Percentiles rank a stretch among this genome's conserved stretches.
These are phyloP conservation scores for Notamacropus eugenii DNA, from an alignment of 2,797 vertebrate genomes.

Conservation along the genomic window DNA sequence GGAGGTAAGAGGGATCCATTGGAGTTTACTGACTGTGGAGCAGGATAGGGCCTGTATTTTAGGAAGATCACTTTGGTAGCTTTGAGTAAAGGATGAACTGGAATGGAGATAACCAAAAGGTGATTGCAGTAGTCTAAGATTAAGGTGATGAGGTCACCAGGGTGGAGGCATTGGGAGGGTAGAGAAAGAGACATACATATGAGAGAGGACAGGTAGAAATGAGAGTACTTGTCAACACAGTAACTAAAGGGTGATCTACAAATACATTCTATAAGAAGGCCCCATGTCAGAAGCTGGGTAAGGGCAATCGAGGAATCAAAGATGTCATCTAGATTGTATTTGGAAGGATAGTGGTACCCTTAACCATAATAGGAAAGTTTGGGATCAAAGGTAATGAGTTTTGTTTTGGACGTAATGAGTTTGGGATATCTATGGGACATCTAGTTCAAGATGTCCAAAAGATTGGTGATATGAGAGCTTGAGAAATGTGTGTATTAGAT, in stretches of 20 bases:
- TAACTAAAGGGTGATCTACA: too few relatives aligned
- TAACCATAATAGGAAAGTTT: background rate
- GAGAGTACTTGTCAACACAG: background rate
- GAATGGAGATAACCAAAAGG: background rate
- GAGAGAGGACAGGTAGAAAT: background rate
- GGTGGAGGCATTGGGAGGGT: background rate
- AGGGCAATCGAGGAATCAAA: background rate
- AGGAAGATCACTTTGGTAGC: background rate
- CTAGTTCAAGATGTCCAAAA: background rate
- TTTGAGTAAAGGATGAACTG: background rate
- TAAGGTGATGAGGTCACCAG: background rate
- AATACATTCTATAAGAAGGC: too few relatives aligned
- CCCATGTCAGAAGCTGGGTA: background rate
- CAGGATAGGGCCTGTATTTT: background rate
- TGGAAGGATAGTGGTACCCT: background rate
- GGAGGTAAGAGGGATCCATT: background rate
- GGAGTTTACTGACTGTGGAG: background rate
- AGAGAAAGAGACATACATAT: background rate
- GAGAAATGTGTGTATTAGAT: background rate
- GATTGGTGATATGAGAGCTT: background rate
- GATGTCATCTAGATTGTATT: background rate
- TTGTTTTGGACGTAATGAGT: background rate
- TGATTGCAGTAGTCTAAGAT: background rate
- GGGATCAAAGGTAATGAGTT: background rate
- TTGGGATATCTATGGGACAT: background rate